Evolutionary conservation across 2,797 vertebrate genomes (phyloP).

Genomic region (Spondyliosoma cantharus): DNA sequence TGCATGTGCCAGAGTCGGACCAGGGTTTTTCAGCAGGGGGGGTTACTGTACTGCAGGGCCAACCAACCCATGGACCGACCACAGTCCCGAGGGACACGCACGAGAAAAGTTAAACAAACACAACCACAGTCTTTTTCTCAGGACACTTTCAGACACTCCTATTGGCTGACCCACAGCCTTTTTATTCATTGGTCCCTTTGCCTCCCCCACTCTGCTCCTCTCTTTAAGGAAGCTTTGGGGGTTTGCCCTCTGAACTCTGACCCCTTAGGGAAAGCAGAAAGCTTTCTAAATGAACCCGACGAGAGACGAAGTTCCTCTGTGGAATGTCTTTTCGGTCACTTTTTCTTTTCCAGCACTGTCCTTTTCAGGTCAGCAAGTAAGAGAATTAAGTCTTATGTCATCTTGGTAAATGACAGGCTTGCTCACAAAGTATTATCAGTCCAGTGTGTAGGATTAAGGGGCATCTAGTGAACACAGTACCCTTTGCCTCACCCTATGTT

Average conservation of each 20-base stretch:
- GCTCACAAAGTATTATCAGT: background rate
- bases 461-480: too few relatives aligned
- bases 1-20: conserved; percentile 66
- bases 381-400: conserved; percentile 13
- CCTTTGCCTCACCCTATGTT: too few relatives aligned
- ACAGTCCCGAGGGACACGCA: conserved; percentile 57
- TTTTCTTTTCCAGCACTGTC: conserved; percentile 23
- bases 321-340: conserved; percentile 60
- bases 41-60: conserved; percentile 34
- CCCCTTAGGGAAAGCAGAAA: conserved; percentile 57
- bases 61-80: conserved; percentile 39
- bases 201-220: conserved; percentile 42
- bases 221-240: conserved; percentile 55
- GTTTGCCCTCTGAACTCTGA: conserved; percentile 74
- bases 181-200: conserved; percentile 21
- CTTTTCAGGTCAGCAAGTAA: background rate
- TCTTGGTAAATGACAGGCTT: conserved; percentile 13
- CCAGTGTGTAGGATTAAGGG: too few relatives aligned
- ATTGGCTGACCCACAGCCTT: conserved; percentile 57
- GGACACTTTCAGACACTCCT: conserved; percentile 53
- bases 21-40: conserved; percentile 32
- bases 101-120: conserved; percentile 76
- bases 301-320: conserved; percentile 27
- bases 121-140: conserved; percentile 67
- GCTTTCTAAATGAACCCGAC: conserved; percentile 40